Evolutionary conservation across 1,140 invertebrate species (phyloP).

Genomic region (Drosophila auraria): DNA sequence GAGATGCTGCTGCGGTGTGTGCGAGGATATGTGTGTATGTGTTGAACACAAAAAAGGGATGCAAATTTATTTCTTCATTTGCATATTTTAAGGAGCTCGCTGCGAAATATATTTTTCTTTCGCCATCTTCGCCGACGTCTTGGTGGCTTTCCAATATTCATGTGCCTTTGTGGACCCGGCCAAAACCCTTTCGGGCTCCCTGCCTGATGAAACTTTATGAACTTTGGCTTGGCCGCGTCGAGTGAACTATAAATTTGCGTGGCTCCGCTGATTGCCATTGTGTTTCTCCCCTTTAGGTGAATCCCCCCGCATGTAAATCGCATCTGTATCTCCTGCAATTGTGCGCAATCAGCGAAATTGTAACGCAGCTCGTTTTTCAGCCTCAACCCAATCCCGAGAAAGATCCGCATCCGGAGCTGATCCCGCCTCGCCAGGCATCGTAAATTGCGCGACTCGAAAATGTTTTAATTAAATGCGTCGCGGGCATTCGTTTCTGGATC

Average conservation of each 20-base stretch:
- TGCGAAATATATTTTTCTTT: slow-evolving; percentile 67
- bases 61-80: slow-evolving; percentile 85
- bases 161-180: slow-evolving; percentile 18
- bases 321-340: slow-evolving; percentile 74
- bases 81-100: slow-evolving; percentile 85
- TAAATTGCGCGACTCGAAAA: slow-evolving; percentile 64
- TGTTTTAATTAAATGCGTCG: slow-evolving; percentile 78
- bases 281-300: slow-evolving; percentile 18
- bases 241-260: slow-evolving; percentile 74
- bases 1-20: slow-evolving; percentile 20
- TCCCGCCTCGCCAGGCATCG: slow-evolving; percentile 25
- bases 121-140: slow-evolving; percentile 61
- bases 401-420: slow-evolving; percentile 32
- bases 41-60: slow-evolving; percentile 69
- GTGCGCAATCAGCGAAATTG: slow-evolving; percentile 78
- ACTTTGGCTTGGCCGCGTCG: slow-evolving; percentile 71
- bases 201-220: slow-evolving; percentile 81
- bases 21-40: slow-evolving; percentile 48
- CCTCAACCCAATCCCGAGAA: slow-evolving; percentile 21
- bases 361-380: slow-evolving; percentile 76
- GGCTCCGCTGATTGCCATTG: slow-evolving; percentile 73
- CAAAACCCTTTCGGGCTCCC: slow-evolving; percentile 20
- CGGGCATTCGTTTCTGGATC: slow-evolving; percentile 32
- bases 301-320: slow-evolving; percentile 66
- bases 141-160: slow-evolving; percentile 68